Base-by-base conservation (phyloP, 2,113 vertebrate species). In the Lasiurus cinereus region DNA sequence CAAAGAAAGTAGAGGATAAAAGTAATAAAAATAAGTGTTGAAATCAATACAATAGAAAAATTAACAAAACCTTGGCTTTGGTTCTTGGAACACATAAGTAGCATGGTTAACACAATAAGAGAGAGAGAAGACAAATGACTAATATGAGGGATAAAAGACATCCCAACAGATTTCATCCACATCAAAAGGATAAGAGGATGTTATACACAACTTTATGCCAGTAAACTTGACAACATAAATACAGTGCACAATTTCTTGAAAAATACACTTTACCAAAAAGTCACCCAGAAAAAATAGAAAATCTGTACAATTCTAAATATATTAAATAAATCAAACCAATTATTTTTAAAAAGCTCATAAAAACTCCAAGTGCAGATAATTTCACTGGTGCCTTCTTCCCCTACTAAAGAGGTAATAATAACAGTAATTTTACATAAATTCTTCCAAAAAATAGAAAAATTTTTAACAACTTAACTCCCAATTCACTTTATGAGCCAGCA, bases 21-120 rank as follows among this genome's bases (percentile, higher is more conserved):
- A 83, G 39, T 83, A 76, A 76, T 50, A 56, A 83, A 92, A 62
- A 54, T 39, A 66, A 46, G 4, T 54, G 21, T 24, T 46, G 27
- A 86, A 80, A 46, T 77, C 43, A 77, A 78, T 46, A 83, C 83
- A 84, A 66, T 13, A 90, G 21, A 54, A 88, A 92, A 88, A 72
- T 76, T 13, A 72, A 64, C 62, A 83, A 83, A 39, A 22, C 5
- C 73, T 67, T 83, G 50, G 50, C 43, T 76, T 77, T 43, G 43
- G 27, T 72, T 83, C 74, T 77, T 33, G 83, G n/a, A 62, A 62
- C 22, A 83, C 9, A 52, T 88, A n/a, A 69, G 33, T n/a, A 62
- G 82, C 50, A 83, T 16, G 31, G 56, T 67, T 36, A 76, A 36
- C 39, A 43, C 24, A 93, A 59, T 8, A 18, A 88, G 39, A 77